Percentiles rank a stretch among this genome's conserved stretches.
Evolutionary conservation across 2,888 invertebrate species (phyloP).

Genomic region (Athalia circularis): DNA sequence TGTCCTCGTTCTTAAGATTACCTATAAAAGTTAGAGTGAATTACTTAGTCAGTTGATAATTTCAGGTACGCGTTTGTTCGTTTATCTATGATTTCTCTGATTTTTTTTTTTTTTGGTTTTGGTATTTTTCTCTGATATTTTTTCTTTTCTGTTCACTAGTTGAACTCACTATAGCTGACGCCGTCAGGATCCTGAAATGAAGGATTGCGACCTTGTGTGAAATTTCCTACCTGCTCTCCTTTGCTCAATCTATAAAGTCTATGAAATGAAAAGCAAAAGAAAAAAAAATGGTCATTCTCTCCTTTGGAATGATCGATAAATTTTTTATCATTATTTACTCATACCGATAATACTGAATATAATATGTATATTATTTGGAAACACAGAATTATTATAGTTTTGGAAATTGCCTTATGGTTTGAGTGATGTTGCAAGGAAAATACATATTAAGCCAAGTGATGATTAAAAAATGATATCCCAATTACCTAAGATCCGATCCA

Average conservation of each 20-base stretch:
- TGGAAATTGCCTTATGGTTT: too few species aligned
- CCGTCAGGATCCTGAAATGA: conserved; percentile 42
- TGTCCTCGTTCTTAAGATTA: conserved; percentile 95
- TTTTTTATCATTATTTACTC: too few species aligned
- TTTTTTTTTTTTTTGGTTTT: conserved; percentile 19
- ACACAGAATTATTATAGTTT: too few species aligned
- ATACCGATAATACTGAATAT: too few species aligned
- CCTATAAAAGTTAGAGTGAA: conserved; percentile 80
- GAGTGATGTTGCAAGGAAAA: too few species aligned
- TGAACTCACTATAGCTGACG: conserved; percentile 10
- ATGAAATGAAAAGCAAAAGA: background rate
- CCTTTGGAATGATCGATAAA: too few species aligned
- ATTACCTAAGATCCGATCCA: conserved; percentile 19
- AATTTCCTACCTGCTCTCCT: conserved; percentile 18
- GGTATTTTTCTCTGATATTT: background rate
- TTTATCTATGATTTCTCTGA: background rate
- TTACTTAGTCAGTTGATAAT: conserved; percentile 28
- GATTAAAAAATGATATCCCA: conserved; percentile 3
- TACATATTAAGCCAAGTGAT: background rate
- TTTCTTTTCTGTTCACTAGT: background rate
- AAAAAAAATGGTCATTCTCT: background rate
- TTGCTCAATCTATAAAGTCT: conserved; percentile 6
- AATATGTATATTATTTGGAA: too few species aligned
- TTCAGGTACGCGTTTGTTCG: conserved; percentile 22
- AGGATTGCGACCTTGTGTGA: conserved; percentile 17